Evolutionary conservation across 2,113 vertebrate species (phyloP).

Genomic region (Rhinopomastus cyanomelas): DNA sequence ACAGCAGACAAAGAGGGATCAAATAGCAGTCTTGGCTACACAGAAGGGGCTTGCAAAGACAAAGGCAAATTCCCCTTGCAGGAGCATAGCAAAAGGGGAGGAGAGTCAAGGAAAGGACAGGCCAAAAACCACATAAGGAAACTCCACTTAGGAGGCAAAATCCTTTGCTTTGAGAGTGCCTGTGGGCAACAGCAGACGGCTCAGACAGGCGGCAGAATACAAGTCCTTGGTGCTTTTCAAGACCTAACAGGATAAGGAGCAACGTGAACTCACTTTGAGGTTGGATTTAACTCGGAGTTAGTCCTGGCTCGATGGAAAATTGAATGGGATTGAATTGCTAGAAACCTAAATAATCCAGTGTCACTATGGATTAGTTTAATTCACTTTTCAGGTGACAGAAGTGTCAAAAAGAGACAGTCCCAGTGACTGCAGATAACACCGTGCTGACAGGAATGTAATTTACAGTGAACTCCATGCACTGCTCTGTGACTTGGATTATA

Average conservation of each 20-base stretch:
- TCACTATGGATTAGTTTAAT: not conserved
- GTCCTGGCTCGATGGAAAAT: not conserved
- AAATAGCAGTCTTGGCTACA: not conserved
- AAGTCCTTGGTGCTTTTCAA: not conserved
- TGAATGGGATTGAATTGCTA: not conserved
- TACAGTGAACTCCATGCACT: not conserved
- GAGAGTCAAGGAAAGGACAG: not conserved
- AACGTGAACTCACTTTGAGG: not conserved
- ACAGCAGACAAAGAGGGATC: not conserved
- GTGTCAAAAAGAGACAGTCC: not conserved
- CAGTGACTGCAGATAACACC: not conserved
- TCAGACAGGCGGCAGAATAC: not conserved
- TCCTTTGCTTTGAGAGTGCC: not conserved
- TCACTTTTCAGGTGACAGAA: not conserved
- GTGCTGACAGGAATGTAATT: not conserved
- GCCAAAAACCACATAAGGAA: not conserved
- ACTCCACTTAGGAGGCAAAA: not conserved
- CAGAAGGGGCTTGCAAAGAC: not conserved
- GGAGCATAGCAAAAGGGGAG: not conserved
- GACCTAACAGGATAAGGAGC: not conserved
- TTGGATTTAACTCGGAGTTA: not conserved
- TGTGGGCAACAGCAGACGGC: not conserved
- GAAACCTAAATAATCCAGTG: not conserved
- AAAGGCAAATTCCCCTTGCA: not conserved
- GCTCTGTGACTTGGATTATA: not conserved